Base-by-base conservation (phyloP, 2,797 vertebrate species). In the Danionella dracula region DNA sequence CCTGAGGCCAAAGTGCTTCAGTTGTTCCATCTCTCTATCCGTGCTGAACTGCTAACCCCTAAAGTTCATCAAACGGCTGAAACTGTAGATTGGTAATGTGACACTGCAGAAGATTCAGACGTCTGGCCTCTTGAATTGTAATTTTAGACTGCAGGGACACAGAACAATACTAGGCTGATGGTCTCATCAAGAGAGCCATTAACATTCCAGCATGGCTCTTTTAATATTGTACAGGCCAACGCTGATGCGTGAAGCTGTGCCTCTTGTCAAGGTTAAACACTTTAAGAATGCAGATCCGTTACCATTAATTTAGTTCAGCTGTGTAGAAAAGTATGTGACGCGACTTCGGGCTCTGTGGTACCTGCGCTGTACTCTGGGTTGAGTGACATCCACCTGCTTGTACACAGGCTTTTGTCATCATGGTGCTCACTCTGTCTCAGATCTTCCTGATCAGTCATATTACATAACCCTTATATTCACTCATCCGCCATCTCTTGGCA, bases 61-160 rank as follows among this genome's bases (percentile, higher is more conserved):
- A 37, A 71, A 69, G 68, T 77, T 73, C 65, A 79, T 41, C 9
- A 44, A 73, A 68, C 37, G 34, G 31, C 27, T 55, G 73, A 57
- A 73, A 75, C 58, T 27, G 12, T 50, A 73, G 66, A 60, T 63
- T 19, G 13, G 71, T 68, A 71, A 79, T 23, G 61, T 60, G 70
- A 71, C 67, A 45, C 63, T 59, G 54, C 65, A 60, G 41, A 34
- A 37, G 58, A 63, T 64, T 74, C 72, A 49, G 68, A 61, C 27
- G 27, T 68, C 60, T 62, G 38, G 32, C 50, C 50, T 53, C 19
- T 21, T 50, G 56, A 60, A 63, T 13, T 50, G 71, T 42, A n/a
- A 68, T 75, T 68, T 71, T 71, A 40, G 53, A 63, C 59, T 62
- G 61, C 32, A 46, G 32, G 60, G 49, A 65, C 53, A 48, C 44